A percentile compares a stretch with the other conserved stretches of the same genome.
phyloP scores from a whole-genome alignment of 2,797 vertebrate genomes.

The Rhadinocentrus ornatus region DNA sequence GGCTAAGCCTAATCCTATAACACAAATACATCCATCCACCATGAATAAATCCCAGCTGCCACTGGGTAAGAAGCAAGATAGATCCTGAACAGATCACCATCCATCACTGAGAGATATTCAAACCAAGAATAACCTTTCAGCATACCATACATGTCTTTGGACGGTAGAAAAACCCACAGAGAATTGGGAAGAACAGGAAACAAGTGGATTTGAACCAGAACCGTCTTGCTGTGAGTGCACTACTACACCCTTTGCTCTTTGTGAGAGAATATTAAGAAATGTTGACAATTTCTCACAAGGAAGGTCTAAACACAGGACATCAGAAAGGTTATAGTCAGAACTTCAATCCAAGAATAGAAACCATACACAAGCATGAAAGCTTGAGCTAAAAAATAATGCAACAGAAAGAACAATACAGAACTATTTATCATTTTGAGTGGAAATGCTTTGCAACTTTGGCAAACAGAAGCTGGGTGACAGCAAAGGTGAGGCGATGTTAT shows the following conservation, averaged over 20 bases:
- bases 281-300: not conserved
- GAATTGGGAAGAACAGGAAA: not conserved
- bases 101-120: not conserved
- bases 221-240: conserved; percentile 3
- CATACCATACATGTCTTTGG: not conserved
- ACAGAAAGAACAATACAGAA: too few relatives aligned
- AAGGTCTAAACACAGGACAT: not conserved
- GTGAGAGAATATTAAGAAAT: not conserved
- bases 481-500: not conserved
- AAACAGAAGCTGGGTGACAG: not conserved
- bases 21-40: not conserved
- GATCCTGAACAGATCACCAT: not conserved
- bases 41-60: not conserved
- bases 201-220: not conserved
- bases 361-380: too few relatives aligned
- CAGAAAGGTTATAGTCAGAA: not conserved
- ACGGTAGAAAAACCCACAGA: not conserved
- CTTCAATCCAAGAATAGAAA: not conserved
- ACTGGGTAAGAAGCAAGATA: not conserved
- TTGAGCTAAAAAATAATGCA: not conserved
- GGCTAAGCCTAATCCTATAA: too few relatives aligned
- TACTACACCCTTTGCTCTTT: not conserved
- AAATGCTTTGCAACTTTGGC: not conserved
- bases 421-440: too few relatives aligned
- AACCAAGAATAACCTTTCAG: not conserved